Percentiles rank a stretch among this genome's conserved stretches.
phyloP scores from a whole-genome alignment of 2,797 vertebrate genomes.

The Hippopotamyrus pictus region DNA sequence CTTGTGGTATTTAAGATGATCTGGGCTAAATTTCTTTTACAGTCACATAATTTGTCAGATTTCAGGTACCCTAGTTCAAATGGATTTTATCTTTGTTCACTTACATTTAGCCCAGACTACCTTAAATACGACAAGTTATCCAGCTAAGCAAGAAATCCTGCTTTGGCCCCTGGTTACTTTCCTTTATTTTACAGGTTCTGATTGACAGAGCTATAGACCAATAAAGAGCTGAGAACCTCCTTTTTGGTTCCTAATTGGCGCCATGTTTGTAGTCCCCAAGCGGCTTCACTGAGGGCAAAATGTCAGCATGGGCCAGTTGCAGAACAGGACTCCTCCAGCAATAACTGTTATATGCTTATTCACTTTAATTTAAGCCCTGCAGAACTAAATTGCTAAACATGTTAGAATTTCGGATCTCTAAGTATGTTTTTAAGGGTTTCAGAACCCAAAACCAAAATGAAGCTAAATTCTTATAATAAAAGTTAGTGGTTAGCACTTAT shows the following conservation, averaged over 20 bases:
- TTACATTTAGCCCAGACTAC: background rate
- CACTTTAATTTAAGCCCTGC: background rate
- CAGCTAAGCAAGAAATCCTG: background rate
- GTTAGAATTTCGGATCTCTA: background rate
- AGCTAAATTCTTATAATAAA: background rate
- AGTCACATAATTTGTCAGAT: background rate
- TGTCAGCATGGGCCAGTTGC: background rate
- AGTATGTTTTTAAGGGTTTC: background rate
- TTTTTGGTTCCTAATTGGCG: background rate
- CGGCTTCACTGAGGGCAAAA: background rate
- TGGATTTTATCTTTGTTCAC: background rate
- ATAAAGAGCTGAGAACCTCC: background rate
- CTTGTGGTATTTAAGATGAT: background rate
- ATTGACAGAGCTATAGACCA: background rate
- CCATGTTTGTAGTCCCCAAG: background rate
- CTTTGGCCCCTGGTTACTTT: background rate
- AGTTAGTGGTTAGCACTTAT: background rate
- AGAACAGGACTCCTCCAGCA: background rate
- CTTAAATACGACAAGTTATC: background rate
- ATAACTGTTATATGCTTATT: background rate
- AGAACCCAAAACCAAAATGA: background rate
- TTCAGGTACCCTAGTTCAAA: background rate
- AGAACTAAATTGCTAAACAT: background rate
- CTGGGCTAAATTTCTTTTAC: background rate
- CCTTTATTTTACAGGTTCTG: background rate